Base-by-base conservation (phyloP, 2,113 vertebrate genomes). In the Python bivittatus region DNA sequence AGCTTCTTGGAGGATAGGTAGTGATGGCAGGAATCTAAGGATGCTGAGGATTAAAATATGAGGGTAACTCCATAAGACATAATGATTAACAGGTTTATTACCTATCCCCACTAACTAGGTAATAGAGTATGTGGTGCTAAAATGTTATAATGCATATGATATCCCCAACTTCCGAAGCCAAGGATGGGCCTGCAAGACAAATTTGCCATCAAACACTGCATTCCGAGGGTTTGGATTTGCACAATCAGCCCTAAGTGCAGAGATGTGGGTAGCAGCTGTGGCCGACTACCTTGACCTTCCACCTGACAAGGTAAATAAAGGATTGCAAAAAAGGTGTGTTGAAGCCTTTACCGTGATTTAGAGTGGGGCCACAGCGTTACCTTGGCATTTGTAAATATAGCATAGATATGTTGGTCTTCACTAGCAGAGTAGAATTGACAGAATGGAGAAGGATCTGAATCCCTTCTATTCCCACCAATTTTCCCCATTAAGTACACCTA, bases 201-300 rank as follows among this genome's bases (percentile, higher is more conserved):
- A 99, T 96, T 95, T 99, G 92, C 98, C 98, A 23, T 99, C 98
- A 88, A 99, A 98, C 93, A 98, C 98, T 0, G 96, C 98, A 64
- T 99, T 99, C 93, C 91, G 97, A 84, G 98, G 98, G 90, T 98
- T 98, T 87, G 98, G 98, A 1, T 98, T 98, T 56, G 98, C 98
- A 0, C 98, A 99, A 83, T 52, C 89, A 64, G 91, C 97, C 2
- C 42, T 98, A 92, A 94, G 98, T 0, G 89, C 97, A 2, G 98
- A 99, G 96, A 98, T 96, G 86, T 98, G 98, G 94, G 11, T 99
- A n/a, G 95, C 95, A 0, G 98, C 98, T 2, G 98, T 99, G 44
- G 98, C 98, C 1, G 42, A 96, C 89, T 94, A 90, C 3, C 97
- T 98, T 93, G 95, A 96, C 53, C 92, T 97, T 92, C 96, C 97